Evolutionary conservation across 1,140 invertebrate genomes (phyloP).

Genomic region (Drosophila pectinifera): DNA sequence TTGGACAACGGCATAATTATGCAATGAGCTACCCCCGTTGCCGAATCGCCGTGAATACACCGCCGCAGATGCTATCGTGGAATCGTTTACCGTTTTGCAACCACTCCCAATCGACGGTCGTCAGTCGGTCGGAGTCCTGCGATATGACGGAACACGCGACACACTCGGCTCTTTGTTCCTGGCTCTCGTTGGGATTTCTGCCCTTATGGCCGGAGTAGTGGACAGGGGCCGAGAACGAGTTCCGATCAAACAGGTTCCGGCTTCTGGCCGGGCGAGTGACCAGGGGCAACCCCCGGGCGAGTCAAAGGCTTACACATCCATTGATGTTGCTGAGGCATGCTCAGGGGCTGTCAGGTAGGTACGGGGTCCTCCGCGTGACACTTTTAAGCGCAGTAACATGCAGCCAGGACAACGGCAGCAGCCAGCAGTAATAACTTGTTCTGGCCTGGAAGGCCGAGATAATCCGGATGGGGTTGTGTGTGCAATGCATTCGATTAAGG

Average conservation of each 20-base stretch:
- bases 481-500: slow-evolving; percentile 66
- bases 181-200: slow-evolving; percentile 41
- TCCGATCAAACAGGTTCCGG: slow-evolving; percentile 41
- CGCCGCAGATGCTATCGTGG: slow-evolving; percentile 78
- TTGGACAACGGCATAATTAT: slow-evolving; percentile 81
- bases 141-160: slow-evolving; percentile 80
- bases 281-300: slow-evolving; percentile 53
- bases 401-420: slow-evolving; percentile 35
- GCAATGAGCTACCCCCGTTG: slow-evolving; percentile 72
- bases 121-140: slow-evolving; percentile 3
- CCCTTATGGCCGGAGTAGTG: slow-evolving; percentile 41
- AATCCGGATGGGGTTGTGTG: slow-evolving; percentile 57
- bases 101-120: slow-evolving; percentile 15
- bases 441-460: slow-evolving; percentile 16
- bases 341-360: slow-evolving; percentile 7
- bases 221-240: slow-evolving; percentile 70
- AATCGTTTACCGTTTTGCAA: slow-evolving; percentile 74
- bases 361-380: slow-evolving; percentile 62
- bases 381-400: slow-evolving; percentile 67
- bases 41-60: slow-evolving; percentile 59
- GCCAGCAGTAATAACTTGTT: slow-evolving; percentile 67
- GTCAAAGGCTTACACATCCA: slow-evolving; percentile 76
- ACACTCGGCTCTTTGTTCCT: slow-evolving; percentile 46
- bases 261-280: slow-evolving; percentile 32
- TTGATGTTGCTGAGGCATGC: slow-evolving; percentile 76